A percentile compares a stretch with the other conserved stretches of the same genome.
Conservation (phyloP, 2,797 vertebrate species). For the Ctenochaetus hawaiiensis region DNA sequence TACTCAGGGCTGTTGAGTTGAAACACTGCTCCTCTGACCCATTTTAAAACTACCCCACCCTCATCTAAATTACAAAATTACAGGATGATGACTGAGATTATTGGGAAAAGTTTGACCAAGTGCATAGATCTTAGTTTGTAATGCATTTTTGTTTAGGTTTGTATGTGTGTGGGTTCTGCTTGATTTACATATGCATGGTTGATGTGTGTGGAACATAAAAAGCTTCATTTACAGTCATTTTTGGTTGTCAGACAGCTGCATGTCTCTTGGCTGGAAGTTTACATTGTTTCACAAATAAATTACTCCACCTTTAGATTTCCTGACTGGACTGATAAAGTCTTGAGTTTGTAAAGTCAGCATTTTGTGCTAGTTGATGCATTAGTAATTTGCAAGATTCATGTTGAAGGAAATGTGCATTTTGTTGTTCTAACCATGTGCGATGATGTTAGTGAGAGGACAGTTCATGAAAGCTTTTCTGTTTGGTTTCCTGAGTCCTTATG, state of each 20-base stretch:
- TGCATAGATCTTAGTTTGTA: background rate
- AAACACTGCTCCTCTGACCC: conserved; percentile 39
- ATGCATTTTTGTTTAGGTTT: background rate
- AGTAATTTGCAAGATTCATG: background rate
- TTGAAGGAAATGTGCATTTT: background rate
- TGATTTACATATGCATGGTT: background rate
- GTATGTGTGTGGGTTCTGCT: background rate
- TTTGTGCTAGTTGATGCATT: background rate
- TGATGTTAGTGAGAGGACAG: background rate
- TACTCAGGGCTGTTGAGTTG: conserved; percentile 9
- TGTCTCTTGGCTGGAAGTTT: background rate
- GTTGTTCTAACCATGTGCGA: background rate
- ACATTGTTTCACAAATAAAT: conserved; percentile 14
- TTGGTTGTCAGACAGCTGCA: background rate
- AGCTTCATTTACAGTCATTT: background rate
- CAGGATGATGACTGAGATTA: conserved; percentile 67
- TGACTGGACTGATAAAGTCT: conserved; percentile 22
- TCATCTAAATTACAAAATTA: conserved; percentile 57
- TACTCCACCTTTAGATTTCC: background rate
- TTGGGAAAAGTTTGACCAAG: conserved; percentile 6
- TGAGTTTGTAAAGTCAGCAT: background rate
- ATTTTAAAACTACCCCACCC: conserved; percentile 31
- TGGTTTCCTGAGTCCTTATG: background rate
- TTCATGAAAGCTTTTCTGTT: background rate
- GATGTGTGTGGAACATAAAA: background rate